Conservation (phyloP, 2,888 invertebrate species). For the Orthosia gracilis region DNA sequence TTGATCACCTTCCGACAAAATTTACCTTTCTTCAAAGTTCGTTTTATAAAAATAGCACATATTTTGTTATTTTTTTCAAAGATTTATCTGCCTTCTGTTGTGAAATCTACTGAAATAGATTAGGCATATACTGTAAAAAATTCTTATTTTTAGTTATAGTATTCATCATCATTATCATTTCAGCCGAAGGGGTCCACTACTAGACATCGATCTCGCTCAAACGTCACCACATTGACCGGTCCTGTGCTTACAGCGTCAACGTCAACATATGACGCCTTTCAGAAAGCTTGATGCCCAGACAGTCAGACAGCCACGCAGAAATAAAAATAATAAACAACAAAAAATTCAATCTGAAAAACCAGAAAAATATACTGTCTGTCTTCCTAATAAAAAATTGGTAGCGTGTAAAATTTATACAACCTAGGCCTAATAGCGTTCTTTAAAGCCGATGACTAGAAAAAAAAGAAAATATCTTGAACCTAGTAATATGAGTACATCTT, state of each 20-base stretch:
- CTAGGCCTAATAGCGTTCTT: neutral
- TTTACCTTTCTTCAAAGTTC: constrained; percentile 19
- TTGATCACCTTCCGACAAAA: constrained; percentile 35
- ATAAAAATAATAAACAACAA: neutral
- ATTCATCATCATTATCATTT: neutral
- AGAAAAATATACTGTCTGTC: neutral
- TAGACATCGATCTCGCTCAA: neutral
- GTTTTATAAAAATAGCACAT: constrained; percentile 3
- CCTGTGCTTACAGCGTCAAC: too few relatives aligned
- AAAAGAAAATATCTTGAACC: too few relatives aligned
- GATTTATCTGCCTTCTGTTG: neutral
- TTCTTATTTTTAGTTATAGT: too few relatives aligned
- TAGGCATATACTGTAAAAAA: too few relatives aligned
- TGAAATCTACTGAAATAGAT: neutral
- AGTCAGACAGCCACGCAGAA: constrained; percentile 1
- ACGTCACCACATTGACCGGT: neutral
- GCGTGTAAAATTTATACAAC: neutral
- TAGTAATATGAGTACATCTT: too few relatives aligned
- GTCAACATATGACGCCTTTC: neutral
- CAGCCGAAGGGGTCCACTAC: neutral
- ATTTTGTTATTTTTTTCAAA: constrained; percentile 7
- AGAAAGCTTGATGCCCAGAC: neutral
- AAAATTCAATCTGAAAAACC: neutral
- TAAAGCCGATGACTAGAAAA: too few relatives aligned
- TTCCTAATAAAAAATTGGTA: neutral